These are phyloP conservation scores for Clunio marinus DNA, from an alignment of 2,888 invertebrate species.

Conservation along the genomic window DNA sequence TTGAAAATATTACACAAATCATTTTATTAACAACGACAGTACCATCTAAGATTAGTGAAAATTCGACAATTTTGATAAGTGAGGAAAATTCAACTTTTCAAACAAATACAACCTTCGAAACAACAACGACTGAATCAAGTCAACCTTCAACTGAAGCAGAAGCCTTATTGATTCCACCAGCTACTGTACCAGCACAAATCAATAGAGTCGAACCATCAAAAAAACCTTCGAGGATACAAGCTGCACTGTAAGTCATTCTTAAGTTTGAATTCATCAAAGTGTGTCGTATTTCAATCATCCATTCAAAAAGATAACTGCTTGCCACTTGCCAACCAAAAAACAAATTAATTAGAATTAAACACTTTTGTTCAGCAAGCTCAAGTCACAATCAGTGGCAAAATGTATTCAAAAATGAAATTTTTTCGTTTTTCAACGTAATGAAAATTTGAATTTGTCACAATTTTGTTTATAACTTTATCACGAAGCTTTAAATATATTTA, in stretches of 20 bases:
- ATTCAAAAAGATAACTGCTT: too few relatives aligned
- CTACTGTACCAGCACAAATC: conserved; percentile 33
- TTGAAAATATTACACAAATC: not conserved
- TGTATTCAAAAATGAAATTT: not conserved
- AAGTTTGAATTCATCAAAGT: not conserved
- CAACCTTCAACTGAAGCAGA: not conserved
- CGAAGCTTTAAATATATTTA: not conserved
- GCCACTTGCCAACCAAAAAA: too few relatives aligned
- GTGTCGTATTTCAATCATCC: too few relatives aligned
- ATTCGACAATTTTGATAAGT: not conserved
- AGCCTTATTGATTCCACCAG: conserved; percentile 17
- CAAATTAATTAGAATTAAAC: too few relatives aligned
- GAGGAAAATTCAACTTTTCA: not conserved
- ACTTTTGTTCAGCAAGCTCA: too few relatives aligned
- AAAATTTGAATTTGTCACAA: not conserved
- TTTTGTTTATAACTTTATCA: not conserved
- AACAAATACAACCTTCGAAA: not conserved
- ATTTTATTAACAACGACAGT: not conserved
- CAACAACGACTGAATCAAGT: not conserved
- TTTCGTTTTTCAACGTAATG: not conserved
- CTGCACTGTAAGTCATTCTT: conserved; percentile 18
- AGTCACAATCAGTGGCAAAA: not conserved
- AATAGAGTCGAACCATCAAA: not conserved
- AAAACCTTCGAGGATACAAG: conserved; percentile 25
- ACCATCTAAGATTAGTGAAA: not conserved